These are phyloP conservation scores for Ariopsis seemanni DNA, from an alignment of 2,113 vertebrate genomes.

Conservation along the genomic window DNA sequence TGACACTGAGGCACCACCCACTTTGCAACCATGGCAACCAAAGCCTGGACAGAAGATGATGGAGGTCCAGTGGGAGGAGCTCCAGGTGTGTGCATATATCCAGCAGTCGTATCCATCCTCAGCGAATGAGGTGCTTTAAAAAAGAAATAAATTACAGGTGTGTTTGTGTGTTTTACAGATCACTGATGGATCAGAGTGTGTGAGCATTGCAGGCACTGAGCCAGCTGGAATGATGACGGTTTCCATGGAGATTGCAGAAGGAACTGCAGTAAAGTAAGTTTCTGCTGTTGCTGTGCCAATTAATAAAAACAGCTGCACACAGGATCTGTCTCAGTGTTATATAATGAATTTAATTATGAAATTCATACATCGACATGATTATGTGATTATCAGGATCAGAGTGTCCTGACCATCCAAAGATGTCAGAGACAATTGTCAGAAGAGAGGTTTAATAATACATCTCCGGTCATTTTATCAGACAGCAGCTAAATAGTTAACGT, in stretches of 20 bases:
- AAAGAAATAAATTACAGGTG: conserved; percentile 21
- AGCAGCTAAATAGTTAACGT: background rate
- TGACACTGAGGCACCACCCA: conserved; percentile 70
- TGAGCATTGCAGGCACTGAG: conserved; percentile 78
- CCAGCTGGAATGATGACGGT: conserved; percentile 82
- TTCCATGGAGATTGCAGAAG: conserved; percentile 88
- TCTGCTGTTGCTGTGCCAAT: background rate
- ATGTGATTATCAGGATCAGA: background rate
- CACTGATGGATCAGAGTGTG: conserved; percentile 51
- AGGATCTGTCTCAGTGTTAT: background rate
- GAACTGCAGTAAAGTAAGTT: conserved; percentile 93
- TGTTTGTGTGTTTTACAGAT: conserved; percentile 30
- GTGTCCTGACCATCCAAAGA: background rate
- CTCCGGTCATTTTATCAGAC: background rate
- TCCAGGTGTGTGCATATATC: conserved; percentile 70
- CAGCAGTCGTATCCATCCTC: background rate
- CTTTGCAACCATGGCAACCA: conserved; percentile 86
- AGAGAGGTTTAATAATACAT: background rate
- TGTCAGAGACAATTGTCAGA: background rate
- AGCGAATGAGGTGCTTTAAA: background rate
- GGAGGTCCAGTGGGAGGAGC: conserved; percentile 87
- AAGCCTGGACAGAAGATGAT: conserved; percentile 84
- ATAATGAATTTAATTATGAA: background rate
- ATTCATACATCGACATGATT: background rate
- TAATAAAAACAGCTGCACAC: conserved; percentile 4